Percentiles rank a stretch among this genome's conserved stretches.
Evolutionary conservation across 2,113 vertebrate genomes (phyloP).

Genomic region (Eudorcas thomsonii): DNA sequence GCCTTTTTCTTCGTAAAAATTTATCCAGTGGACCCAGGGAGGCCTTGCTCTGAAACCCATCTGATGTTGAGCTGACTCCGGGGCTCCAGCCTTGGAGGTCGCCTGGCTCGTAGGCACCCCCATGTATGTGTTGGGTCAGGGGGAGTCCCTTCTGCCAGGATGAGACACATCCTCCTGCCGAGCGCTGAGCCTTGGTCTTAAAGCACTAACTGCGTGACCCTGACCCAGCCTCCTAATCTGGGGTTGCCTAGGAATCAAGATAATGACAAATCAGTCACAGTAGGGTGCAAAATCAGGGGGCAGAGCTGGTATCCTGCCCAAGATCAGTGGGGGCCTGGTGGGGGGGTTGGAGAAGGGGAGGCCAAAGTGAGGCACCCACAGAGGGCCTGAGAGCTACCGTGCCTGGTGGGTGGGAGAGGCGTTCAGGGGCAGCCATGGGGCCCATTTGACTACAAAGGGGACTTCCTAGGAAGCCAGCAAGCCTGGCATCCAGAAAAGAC

Average conservation of each 20-base stretch:
- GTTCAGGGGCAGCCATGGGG: rapidly evolving
- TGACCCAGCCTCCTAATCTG: too few relatives aligned
- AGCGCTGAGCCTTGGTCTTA: background rate
- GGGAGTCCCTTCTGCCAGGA: background rate
- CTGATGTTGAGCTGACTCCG: background rate
- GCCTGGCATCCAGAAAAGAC: background rate
- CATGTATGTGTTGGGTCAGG: rapidly evolving
- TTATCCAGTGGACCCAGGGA: too few relatives aligned
- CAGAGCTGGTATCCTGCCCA: background rate
- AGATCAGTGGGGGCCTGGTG: background rate
- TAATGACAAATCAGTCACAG: background rate
- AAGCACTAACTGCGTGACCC: background rate
- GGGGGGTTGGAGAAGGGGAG: background rate
- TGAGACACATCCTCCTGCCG: background rate
- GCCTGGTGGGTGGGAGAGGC: background rate
- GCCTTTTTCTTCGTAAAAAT: background rate
- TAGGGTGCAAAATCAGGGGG: rapidly evolving
- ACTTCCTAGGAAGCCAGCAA: background rate
- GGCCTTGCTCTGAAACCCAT: background rate
- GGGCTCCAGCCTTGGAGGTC: background rate
- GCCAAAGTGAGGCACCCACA: background rate
- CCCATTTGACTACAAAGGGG: background rate
- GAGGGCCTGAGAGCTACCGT: background rate
- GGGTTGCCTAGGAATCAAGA: rapidly evolving
- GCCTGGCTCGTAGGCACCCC: background rate